These are phyloP conservation scores for Laterallus jamaicensis DNA, from an alignment of 2,113 vertebrate genomes.

Conservation along the genomic window DNA sequence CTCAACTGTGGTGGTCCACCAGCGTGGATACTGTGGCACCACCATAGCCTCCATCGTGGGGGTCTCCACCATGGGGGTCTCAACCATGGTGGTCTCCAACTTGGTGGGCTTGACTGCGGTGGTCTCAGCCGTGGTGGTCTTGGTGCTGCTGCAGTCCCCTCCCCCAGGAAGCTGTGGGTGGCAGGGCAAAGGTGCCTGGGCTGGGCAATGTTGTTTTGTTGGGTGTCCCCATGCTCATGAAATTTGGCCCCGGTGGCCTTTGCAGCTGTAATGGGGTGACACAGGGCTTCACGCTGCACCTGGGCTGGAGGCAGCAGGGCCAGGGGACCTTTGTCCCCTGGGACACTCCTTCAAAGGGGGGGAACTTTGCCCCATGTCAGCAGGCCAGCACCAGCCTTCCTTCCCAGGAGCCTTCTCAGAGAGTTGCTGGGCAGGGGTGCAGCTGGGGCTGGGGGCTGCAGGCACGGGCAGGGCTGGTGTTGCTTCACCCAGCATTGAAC, in stretches of 20 bases:
- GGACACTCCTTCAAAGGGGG: neutral
- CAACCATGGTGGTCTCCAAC: neutral
- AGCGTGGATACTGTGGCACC: neutral
- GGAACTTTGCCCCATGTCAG: neutral
- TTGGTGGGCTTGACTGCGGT: neutral
- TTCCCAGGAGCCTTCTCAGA: neutral
- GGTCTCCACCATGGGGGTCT: too few relatives aligned
- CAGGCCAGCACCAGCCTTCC: neutral
- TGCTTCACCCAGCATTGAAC: neutral
- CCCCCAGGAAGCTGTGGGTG: accelerated
- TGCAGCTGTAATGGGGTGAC: accelerated
- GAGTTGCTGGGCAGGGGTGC: neutral
- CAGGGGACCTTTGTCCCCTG: neutral
- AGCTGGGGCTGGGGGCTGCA: neutral
- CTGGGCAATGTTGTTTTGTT: neutral
- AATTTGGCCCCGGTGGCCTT: neutral
- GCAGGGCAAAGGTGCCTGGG: neutral
- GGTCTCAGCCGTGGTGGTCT: accelerated
- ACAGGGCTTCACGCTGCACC: accelerated
- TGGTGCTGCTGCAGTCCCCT: neutral
- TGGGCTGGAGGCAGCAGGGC: neutral
- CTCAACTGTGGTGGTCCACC: accelerated
- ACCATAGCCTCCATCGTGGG: neutral
- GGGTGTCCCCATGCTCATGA: neutral
- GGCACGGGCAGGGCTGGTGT: neutral